Evolutionary conservation across 92 coral and sea anemone genomes (phyloP).

Genomic region (Pocillopora meandrina): DNA sequence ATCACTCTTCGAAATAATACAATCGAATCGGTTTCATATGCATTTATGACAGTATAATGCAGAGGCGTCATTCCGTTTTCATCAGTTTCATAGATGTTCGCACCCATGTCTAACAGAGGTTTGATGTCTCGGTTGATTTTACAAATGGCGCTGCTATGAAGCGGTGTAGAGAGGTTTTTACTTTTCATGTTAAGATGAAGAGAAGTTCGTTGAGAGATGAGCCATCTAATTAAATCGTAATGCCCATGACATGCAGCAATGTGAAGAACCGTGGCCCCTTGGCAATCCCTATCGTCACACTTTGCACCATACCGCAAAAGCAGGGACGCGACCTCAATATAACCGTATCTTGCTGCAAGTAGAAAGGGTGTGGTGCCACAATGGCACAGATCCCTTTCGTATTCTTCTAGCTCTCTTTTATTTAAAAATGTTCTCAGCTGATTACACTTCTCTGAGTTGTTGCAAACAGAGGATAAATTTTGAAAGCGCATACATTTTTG

Average conservation of each 20-base stretch:
- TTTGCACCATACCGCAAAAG: constrained; percentile 53
- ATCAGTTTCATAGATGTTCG: constrained; percentile 27
- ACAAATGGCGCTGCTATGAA: constrained; percentile 54
- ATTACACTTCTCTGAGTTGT: not conserved
- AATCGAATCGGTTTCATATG: no score
- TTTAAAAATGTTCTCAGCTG: not conserved
- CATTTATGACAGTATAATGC: constrained; percentile 38
- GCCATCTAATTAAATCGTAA: constrained; percentile 43
- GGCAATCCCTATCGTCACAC: constrained; percentile 38
- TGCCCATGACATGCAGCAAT: constrained; percentile 74
- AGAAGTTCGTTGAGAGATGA: constrained; percentile 3
- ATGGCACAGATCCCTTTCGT: constrained; percentile 18
- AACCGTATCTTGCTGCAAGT: constrained; percentile 57
- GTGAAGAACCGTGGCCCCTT: constrained; percentile 63
- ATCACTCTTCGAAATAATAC: no score
- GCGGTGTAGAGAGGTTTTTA: constrained; percentile 52
- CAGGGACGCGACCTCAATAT: constrained; percentile 5
- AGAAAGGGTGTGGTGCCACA: constrained; percentile 52
- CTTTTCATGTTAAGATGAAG: constrained; percentile 15
- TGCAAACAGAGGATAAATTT: not conserved
- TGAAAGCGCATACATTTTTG: constrained; percentile 32
- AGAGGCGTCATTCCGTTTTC: constrained; percentile 48
- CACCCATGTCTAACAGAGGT: constrained; percentile 28
- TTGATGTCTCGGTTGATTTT: constrained; percentile 8
- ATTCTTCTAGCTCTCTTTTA: not conserved